Conservation (phyloP, 2,113 vertebrate species). For the Prionailurus bengalensis region DNA sequence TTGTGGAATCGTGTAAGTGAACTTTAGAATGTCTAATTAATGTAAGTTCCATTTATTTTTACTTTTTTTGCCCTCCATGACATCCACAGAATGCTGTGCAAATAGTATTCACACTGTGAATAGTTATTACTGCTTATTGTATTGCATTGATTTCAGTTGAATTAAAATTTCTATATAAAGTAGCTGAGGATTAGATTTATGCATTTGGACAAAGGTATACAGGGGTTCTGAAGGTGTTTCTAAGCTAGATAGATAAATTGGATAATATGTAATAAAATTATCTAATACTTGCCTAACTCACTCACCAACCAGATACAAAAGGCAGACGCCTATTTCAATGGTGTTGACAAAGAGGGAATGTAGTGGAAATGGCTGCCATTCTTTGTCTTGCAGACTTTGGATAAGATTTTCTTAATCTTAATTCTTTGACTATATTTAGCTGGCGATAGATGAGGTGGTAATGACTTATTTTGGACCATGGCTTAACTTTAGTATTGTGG, state of each 20-base stretch:
- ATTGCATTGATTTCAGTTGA: neutral
- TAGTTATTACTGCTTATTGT: neutral
- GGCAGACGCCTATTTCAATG: neutral
- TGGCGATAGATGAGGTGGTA: neutral
- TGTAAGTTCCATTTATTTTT: neutral
- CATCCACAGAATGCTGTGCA: neutral
- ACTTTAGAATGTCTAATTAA: neutral
- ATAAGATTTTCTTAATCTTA: conserved; percentile 5
- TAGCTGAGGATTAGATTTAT: neutral
- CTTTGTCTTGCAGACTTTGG: neutral
- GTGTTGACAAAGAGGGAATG: neutral
- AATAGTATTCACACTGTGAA: neutral
- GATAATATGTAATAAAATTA: neutral
- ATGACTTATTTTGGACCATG: neutral
- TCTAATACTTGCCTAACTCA: neutral
- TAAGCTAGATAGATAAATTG: neutral
- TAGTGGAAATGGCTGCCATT: neutral
- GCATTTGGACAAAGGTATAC: neutral
- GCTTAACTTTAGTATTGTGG: neutral
- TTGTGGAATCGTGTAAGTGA: neutral
- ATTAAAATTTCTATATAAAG: neutral
- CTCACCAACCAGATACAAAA: neutral
- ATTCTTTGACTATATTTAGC: neutral
- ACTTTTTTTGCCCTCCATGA: neutral
- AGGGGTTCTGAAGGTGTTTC: neutral